Conservation (phyloP, 2,113 vertebrate species). For the Reinhardtius hippoglossoides region DNA sequence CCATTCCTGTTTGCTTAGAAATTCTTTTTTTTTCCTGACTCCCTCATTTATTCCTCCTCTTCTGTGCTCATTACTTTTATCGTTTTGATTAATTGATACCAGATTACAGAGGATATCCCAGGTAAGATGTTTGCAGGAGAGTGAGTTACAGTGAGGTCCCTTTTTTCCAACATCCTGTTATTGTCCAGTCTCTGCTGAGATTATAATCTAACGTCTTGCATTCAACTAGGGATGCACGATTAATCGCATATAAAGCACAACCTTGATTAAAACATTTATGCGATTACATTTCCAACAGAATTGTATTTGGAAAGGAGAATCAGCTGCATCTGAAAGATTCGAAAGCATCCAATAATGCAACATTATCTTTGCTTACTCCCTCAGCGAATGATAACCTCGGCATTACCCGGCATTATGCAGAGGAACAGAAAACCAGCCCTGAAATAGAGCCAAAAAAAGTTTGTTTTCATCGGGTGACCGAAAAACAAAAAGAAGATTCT, state of each 20-base stretch:
- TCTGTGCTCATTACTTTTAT: slow-evolving; percentile 27
- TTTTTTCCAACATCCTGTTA: too few relatives aligned
- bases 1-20: not conserved
- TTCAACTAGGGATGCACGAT: too few relatives aligned
- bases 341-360: not conserved
- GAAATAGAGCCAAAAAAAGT: too few relatives aligned
- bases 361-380: not conserved
- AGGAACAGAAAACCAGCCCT: too few relatives aligned
- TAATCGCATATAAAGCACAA: too few relatives aligned
- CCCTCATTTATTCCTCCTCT: not conserved
- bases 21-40: not conserved
- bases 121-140: not conserved
- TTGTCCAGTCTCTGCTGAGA: too few relatives aligned
- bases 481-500: not conserved
- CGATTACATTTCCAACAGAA: too few relatives aligned
- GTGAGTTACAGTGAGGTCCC: not conserved
- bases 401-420: too few relatives aligned
- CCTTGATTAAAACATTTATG: too few relatives aligned
- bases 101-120: slow-evolving; percentile 13
- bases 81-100: slow-evolving; percentile 36
- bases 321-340: too few relatives aligned
- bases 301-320: too few relatives aligned
- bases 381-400: not conserved
- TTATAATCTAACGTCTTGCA: too few relatives aligned
- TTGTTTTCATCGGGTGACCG: not conserved